Conservation (phyloP, 2,888 invertebrate species). For the Polylopha cassiicola region DNA sequence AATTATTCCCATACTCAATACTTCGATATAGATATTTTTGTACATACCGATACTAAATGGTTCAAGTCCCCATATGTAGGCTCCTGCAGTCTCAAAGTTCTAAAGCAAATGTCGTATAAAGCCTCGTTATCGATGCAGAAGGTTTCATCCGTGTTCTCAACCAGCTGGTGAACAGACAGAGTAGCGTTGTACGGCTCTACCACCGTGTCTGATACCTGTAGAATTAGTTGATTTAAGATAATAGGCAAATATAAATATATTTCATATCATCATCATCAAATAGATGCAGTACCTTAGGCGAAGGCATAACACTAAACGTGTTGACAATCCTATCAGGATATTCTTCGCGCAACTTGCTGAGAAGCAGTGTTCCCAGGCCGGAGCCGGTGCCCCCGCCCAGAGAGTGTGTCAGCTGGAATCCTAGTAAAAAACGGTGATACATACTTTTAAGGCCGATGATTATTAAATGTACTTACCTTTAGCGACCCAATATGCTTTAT, state of each 20-base stretch:
- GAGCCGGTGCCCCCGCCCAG: constrained; percentile 91
- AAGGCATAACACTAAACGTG: constrained; percentile 89
- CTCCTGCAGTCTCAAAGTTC: constrained; percentile 86
- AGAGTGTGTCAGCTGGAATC: constrained; percentile 87
- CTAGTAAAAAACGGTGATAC: no score
- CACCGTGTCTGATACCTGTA: constrained; percentile 86
- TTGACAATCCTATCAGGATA: constrained; percentile 91
- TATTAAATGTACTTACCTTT: no score
- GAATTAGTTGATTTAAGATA: no score
- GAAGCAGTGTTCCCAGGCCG: constrained; percentile 87
- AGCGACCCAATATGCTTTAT: no score
- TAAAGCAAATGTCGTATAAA: constrained; percentile 92
- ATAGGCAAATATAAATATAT: no score
- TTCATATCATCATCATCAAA: no score
- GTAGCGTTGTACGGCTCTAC: constrained; percentile 94
- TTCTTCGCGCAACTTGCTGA: constrained; percentile 89
- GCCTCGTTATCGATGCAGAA: constrained; percentile 95
- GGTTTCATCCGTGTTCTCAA: constrained; percentile 92
- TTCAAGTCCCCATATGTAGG: constrained; percentile 95
- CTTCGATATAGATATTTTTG: no score
- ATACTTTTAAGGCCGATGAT: no score
- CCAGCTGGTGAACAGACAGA: constrained; percentile 89
- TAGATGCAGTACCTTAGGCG: constrained; percentile 90
- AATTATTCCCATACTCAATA: no score
- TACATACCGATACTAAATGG: constrained; percentile 89